These are phyloP conservation scores for Vicugna pacos DNA, from an alignment of 2,113 vertebrate genomes.

Conservation along the genomic window DNA sequence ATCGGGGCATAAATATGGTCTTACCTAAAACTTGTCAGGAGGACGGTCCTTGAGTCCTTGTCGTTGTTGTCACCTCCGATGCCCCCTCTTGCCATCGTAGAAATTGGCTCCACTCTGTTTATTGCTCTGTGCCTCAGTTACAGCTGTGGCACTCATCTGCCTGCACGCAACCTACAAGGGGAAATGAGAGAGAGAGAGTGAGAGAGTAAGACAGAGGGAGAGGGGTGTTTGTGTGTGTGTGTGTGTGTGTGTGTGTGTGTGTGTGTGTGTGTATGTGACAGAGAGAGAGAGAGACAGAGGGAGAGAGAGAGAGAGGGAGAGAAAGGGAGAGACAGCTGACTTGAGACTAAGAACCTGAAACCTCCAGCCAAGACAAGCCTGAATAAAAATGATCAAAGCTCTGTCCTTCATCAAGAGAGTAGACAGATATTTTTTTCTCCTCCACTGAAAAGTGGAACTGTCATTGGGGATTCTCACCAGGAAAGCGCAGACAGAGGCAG, in stretches of 20 bases:
- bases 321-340: conserved; percentile 79
- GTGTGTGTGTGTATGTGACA: neutral
- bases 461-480: conserved; percentile 89
- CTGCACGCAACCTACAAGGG: conserved; percentile 81
- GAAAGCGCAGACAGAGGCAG: conserved; percentile 86
- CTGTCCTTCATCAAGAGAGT: conserved; percentile 86
- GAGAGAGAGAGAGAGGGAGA: conserved; percentile 32
- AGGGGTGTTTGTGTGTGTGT: neutral
- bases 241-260: conserved; percentile 20
- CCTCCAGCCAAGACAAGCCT: conserved; percentile 88
- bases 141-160: conserved; percentile 87
- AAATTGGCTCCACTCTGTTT: conserved; percentile 86
- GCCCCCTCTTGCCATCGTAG: conserved; percentile 85
- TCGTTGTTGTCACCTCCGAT: conserved; percentile 86
- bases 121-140: conserved; percentile 85
- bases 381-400: conserved; percentile 89
- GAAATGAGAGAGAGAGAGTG: conserved; percentile 44
- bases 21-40: conserved; percentile 90
- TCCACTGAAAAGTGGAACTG: conserved; percentile 84
- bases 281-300: conserved; percentile 8
- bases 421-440: conserved; percentile 78
- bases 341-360: conserved; percentile 86
- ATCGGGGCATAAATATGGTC: conserved; percentile 79
- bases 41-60: conserved; percentile 78
- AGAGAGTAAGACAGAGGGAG: conserved; percentile 49